Evolutionary conservation across 1,140 invertebrate genomes (phyloP).

Genomic region (Drosophila seguyi): DNA sequence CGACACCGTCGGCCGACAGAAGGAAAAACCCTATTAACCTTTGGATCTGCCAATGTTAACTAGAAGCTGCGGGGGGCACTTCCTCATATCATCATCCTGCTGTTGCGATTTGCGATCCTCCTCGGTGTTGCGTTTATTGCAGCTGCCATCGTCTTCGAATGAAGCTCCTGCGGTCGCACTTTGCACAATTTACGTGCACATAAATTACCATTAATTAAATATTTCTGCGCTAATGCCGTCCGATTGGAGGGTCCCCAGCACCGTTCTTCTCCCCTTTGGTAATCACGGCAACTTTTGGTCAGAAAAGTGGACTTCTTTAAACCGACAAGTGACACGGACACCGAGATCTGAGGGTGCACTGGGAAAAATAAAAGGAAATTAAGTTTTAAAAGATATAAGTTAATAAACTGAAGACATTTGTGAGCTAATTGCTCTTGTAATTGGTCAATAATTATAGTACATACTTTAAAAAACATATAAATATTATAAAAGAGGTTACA

Average conservation of each 20-base stretch:
- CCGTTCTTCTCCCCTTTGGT: constrained; percentile 29
- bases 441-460: not conserved
- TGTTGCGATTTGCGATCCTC: constrained; percentile 5
- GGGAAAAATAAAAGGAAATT: not conserved
- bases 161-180: constrained; percentile 61
- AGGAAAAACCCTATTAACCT: constrained; percentile 77
- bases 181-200: constrained; percentile 80
- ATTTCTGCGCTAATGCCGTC: constrained; percentile 76
- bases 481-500: accelerated
- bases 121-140: constrained; percentile 47
- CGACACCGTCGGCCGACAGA: constrained; percentile 16
- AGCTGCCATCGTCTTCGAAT: constrained; percentile 41
- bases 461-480: not conserved
- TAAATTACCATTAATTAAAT: constrained; percentile 83
- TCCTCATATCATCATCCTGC: constrained; percentile 34
- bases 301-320: constrained; percentile 48
- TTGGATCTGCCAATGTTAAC: constrained; percentile 68
- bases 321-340: constrained; percentile 75
- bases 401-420: not conserved
- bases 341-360: constrained; percentile 7
- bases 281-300: constrained; percentile 74
- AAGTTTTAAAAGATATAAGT: not conserved
- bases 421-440: not conserved
- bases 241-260: constrained; percentile 1
- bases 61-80: constrained; percentile 68